A percentile compares a stretch with the other conserved stretches of the same genome.
Conservation (phyloP, 2,113 vertebrate genomes). For the Prunella himalayana region DNA sequence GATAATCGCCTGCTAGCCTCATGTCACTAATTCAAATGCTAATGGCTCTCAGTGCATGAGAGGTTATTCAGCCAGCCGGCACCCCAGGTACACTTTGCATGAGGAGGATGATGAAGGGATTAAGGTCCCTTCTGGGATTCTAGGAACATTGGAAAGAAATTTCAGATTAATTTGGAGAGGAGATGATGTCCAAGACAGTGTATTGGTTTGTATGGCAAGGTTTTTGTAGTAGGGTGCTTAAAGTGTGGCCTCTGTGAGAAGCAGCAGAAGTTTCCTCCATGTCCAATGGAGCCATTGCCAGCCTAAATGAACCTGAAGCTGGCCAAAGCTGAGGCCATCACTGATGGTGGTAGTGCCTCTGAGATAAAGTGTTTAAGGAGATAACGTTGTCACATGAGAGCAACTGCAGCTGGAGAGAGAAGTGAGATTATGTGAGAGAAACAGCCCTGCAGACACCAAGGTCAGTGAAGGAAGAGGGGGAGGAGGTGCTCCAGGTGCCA, state of each 20-base stretch:
- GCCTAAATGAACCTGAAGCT: background rate
- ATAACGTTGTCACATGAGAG: background rate
- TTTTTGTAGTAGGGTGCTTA: background rate
- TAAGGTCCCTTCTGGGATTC: background rate
- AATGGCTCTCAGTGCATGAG: constrained; percentile 44
- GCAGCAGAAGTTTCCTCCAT: background rate
- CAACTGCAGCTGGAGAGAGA: background rate
- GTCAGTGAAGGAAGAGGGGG: background rate
- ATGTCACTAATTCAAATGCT: constrained; percentile 72
- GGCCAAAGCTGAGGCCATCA: background rate
- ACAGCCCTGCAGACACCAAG: background rate
- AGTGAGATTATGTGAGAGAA: background rate
- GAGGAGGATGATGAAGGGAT: background rate
- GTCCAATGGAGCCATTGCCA: background rate
- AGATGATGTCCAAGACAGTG: background rate
- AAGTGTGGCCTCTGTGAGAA: background rate
- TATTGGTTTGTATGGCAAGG: background rate
- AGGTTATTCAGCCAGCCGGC: constrained; percentile 29
- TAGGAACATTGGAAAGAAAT: background rate
- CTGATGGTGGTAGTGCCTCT: background rate
- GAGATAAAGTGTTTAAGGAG: background rate
- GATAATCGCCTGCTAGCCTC: constrained; percentile 70
- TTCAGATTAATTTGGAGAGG: background rate
- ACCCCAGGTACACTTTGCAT: constrained; percentile 12
- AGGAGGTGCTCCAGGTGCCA: background rate